Evolutionary conservation across 2,888 invertebrate species (phyloP), one percentile per base, ranked within the genome.

Genomic region (Drosophila cyrtoloma): DNA sequence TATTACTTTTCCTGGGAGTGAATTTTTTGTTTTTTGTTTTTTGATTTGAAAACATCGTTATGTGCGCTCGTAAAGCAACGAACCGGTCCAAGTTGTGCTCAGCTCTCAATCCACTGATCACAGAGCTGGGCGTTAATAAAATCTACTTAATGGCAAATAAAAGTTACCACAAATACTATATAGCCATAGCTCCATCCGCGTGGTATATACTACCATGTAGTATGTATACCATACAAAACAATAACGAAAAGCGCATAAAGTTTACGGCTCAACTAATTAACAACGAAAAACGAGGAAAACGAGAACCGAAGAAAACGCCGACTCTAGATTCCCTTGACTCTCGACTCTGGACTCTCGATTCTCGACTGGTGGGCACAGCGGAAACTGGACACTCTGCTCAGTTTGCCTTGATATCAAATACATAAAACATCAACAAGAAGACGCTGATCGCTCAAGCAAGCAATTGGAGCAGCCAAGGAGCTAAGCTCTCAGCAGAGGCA

Each of bases 141-240:
- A 89, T 62, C 85, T 72, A 87, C 72, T 86, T 86, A 90, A 86
- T 86, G 91, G 88, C 86, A 91, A 81, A 91, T 86, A 91, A 91
- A 86, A 72, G 64, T 70, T 79, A 72, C 90, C 79, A 73, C 84
- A 79, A 88, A 85, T 82, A 74, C 39, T 79, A 64, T 80, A 66
- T 66, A 56, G 57, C 66, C 73, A 78, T 71, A 89, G 73, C 79
- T 59, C 53, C 66, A 58, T 51, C 47, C 71, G 52, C 67, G 81
- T 71, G 62, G 42, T n/a, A 72, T 52, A 74, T 52, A 67, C 47
- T 26, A 47, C 16, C 22, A 47, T 16, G 47, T 47, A 47, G 47
- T 22, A 47, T 42, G 77, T 56, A 65, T 67, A 44, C 19, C 19
- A 33, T 42, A 62, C n/a, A 26, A 37, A 60, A 86, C 76, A 87